Evolutionary conservation across 2,888 invertebrate species (phyloP), one percentile per base, ranked within the genome.

Genomic region (Alitta virens): DNA sequence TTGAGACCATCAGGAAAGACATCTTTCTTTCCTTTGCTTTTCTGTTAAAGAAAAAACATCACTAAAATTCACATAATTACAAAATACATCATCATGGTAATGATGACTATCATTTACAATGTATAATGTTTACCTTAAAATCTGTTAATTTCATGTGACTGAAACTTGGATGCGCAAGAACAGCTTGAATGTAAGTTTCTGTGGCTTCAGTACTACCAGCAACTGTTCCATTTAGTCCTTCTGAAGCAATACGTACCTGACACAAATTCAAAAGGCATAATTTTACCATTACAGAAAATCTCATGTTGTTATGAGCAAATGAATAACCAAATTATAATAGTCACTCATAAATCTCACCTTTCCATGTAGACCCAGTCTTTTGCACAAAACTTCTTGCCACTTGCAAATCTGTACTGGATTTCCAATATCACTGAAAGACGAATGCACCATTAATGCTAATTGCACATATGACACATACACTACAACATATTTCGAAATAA

Each of bases 171-270:
- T 66, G 66, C 3, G 5, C 49, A 18, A 16, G 16, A 1, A 66
- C 56, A 3, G 62, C 58, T 5, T 40, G 23, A 14, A 64, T 64
- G 42, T 64, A 66, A 2, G 40, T n/a, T 18, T 57, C 49, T 16
- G 60, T 66, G 14, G 26, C 27, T 14, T 7, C 1, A 3, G 2
- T 14, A 14, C 24, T 62, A 1, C 64, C 63, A 9, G 51, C 64
- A 1, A 64, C 64, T 25, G 66, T 66, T 7, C 23, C 66, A 62
- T 66, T 66, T 1, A 66, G 23, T 12, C 66, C 66, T 62, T 66
- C 66, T 5, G 14, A 18, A 14, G 66, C 61, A 9, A 64, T 26
- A 9, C 66, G 33, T 23, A 66, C 53, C 66, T 66, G 59, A 2
- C 46, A 58, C 24, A 52, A 26, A 21, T 33, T 16, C 9, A n/a